Base-by-base conservation (phyloP, 2,113 vertebrate species). In the Aix galericulata region DNA sequence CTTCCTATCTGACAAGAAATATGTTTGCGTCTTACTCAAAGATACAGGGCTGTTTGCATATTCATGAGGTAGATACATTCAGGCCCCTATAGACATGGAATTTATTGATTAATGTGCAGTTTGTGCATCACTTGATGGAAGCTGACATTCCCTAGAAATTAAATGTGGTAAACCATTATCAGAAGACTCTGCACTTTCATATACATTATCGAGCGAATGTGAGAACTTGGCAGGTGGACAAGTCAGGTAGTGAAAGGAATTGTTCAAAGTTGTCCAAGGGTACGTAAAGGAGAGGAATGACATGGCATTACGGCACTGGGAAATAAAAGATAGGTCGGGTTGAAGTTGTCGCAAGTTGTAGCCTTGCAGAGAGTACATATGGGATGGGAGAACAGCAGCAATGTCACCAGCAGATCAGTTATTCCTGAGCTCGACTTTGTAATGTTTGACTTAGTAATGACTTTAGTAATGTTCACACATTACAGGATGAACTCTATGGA, bases 61-160 rank as follows among this genome's bases (percentile, higher is more conserved):
- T 97, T 96, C 92, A 97, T 93, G 56, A 96, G 52, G 25, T 34
- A 62, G 66, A 58, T 94, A 67, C 50, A 88, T 91, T 94, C 82
- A 91, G 81, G 52, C 12, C 93, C 87, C 48, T 81, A n/a, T 34
- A 97, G 92, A 69, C 42, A 89, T 3, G 31, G 73, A 96, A 93
- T 92, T 90, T 96, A 94, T 95, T 44, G 96, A 93, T 97, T 95
- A 97, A 90, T 21, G 36, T 72, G 55, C 91, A 93, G 27, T 91
- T 81, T 93, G 63, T 85, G 69, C 83, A 94, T 95, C 93, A 89
- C 90, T 96, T 52, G 20, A 62, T 94, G 78, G 94, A 96, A 94
- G 44, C 27, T 95, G 90, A 93, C 53, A 81, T 86, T 86, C 72
- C 40, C 52, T 56, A 86, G 93, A 91, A 91, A 89, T 92, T 95